These are phyloP conservation scores for Limnodromus scolopaceus DNA, from an alignment of 2,797 vertebrate species.

Conservation along the genomic window DNA sequence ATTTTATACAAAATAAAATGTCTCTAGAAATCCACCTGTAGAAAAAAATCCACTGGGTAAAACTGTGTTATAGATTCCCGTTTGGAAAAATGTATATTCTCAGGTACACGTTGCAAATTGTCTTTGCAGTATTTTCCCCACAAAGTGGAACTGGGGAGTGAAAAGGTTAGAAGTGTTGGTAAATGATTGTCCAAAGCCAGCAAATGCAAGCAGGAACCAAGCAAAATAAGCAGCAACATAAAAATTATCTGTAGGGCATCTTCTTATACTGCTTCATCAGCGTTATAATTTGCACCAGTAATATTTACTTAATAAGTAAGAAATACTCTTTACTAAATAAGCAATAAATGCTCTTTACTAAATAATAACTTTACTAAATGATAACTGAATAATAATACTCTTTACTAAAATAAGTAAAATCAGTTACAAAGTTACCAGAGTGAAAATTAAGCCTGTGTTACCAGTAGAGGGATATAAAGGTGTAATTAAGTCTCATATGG, in stretches of 20 bases:
- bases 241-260: neutral
- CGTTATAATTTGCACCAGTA: neutral
- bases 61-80: neutral
- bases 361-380: neutral
- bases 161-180: neutral
- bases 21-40: neutral
- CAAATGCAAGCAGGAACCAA: neutral
- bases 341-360: neutral
- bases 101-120: neutral
- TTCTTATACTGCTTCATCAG: neutral
- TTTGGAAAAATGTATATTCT: neutral
- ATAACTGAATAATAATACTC: neutral
- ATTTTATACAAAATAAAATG: neutral
- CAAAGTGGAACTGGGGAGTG: neutral
- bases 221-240: neutral
- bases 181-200: neutral
- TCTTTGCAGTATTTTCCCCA: neutral
- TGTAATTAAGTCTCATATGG: neutral
- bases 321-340: neutral
- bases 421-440: neutral
- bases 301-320: neutral
- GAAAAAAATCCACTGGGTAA: neutral
- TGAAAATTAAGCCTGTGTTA: neutral
- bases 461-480: neutral
- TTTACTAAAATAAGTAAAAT: neutral